Conservation (phyloP, 2,797 vertebrate genomes). For the Schizothorax lantsangensis region DNA sequence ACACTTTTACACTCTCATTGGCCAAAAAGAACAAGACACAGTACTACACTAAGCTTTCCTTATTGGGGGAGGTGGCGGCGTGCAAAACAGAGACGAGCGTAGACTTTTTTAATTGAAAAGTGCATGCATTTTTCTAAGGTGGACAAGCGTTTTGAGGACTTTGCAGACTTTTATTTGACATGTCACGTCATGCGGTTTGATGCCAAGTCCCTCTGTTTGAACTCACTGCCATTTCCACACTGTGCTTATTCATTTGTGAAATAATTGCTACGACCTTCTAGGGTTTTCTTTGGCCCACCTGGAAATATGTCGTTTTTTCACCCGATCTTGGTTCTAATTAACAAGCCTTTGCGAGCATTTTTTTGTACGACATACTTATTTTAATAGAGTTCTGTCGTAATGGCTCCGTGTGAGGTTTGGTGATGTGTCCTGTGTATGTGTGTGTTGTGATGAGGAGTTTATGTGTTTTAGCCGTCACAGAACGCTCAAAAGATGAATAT, state of each 20-base stretch:
- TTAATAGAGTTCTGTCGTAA: conserved; percentile 39
- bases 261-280: conserved; percentile 72
- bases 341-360: conserved; percentile 47
- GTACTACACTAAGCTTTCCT: conserved; percentile 54
- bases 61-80: conserved; percentile 25
- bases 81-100: background rate
- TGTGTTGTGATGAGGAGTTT: background rate
- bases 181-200: conserved; percentile 68
- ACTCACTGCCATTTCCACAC: conserved; percentile 69
- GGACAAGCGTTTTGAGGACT: conserved; percentile 57
- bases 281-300: conserved; percentile 67
- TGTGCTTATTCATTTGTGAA: conserved; percentile 72
- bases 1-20: conserved; percentile 63
- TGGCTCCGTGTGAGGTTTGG: conserved; percentile 13
- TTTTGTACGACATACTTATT: conserved; percentile 24
- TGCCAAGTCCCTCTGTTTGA: conserved; percentile 71
- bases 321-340: conserved; percentile 63
- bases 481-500: conserved; percentile 63
- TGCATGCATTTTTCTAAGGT: conserved; percentile 64
- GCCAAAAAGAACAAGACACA: conserved; percentile 63
- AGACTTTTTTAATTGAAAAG: conserved; percentile 61
- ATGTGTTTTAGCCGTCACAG: conserved; percentile 52
- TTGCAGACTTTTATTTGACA: conserved; percentile 75
- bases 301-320: conserved; percentile 53
- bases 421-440: conserved; percentile 44